Percentiles rank a stretch among this genome's conserved stretches.
These are phyloP conservation scores for Girardinus metallicus DNA, from an alignment of 2,797 vertebrate species.

Conservation along the genomic window DNA sequence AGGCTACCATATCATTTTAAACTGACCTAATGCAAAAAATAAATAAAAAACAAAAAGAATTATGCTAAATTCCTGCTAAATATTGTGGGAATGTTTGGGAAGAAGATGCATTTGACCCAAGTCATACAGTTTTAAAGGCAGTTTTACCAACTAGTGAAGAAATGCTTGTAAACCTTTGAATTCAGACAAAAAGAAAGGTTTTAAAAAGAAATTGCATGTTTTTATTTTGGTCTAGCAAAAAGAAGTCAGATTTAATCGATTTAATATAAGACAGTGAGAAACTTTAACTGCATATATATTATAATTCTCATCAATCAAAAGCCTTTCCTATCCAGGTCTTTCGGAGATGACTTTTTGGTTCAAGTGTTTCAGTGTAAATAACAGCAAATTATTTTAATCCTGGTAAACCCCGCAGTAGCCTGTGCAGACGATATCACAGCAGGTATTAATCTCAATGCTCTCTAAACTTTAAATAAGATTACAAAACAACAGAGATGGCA, in stretches of 20 bases:
- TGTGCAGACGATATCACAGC: conserved; percentile 36
- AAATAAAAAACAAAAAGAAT: no score
- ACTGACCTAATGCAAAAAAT: no score
- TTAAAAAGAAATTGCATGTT: background rate
- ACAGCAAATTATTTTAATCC: conserved; percentile 35
- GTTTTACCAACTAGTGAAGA: background rate
- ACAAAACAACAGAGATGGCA: background rate
- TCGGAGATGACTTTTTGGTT: conserved; percentile 2
- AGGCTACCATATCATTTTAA: no score
- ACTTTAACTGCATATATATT: background rate
- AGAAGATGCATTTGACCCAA: background rate
- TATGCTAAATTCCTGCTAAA: background rate
- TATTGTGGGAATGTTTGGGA: background rate
- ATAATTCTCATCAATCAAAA: background rate
- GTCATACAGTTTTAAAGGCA: background rate
- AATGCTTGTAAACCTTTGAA: background rate
- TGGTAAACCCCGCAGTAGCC: conserved; percentile 20
- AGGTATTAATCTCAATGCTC: conserved; percentile 33
- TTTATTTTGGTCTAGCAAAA: background rate
- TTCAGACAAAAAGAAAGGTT: background rate
- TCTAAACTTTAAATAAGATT: conserved; percentile 18
- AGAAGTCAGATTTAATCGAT: background rate
- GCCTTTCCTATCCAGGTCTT: background rate
- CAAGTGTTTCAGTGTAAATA: conserved; percentile 24
- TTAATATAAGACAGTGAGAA: background rate